Base-by-base conservation (phyloP, 2,113 vertebrate genomes). In the Centrocercus urophasianus region DNA sequence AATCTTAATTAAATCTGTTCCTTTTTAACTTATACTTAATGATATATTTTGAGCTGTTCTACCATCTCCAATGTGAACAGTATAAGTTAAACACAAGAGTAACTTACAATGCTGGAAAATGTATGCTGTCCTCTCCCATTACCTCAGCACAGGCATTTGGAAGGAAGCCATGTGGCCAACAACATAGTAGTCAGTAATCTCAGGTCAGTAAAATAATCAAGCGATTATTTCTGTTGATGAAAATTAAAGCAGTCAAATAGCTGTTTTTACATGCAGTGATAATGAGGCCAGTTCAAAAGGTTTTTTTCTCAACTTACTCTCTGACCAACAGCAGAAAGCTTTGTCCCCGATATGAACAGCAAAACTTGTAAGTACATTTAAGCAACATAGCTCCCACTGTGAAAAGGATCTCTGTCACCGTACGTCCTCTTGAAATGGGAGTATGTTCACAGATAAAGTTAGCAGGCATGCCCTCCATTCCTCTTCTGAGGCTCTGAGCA, bases 121-220 rank as follows among this genome's bases (percentile, higher is more conserved):
- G 1, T 30, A 9, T 16, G 32, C 42, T 82, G n/a, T 10, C 16
- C 20, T 86, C 36, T 78, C 13, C 52, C 48, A 6, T 57, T 65
- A 50, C 5, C 24, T 48, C 65, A 76, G 38, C 75, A 56, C 16
- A 56, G 22, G 54, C 28, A 34, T 8, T 47, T 3, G 6, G 27
- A 13, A 80, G 12, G 25, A 65, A 61, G 25, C 7, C 78, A 85
- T 0, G 0, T 18, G 25, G 17, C 21, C 48, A 59, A 65, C 72
- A 19, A 15, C 3, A 8, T 1, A 28, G 28, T 0, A 64, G 19
- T 6, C 28, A 61, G 30, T 54, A 57, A 42, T 43, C 22, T 57
- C 20, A 63, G 32, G 34, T 61, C 34, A 84, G 45, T 54, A 87
- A 84, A 67, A 74, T 13, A 47, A 69, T 17, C 28, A 69, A 47